These are phyloP conservation scores for Melinaea marsaeus DNA, from an alignment of 2,888 invertebrate species.

Conservation along the genomic window DNA sequence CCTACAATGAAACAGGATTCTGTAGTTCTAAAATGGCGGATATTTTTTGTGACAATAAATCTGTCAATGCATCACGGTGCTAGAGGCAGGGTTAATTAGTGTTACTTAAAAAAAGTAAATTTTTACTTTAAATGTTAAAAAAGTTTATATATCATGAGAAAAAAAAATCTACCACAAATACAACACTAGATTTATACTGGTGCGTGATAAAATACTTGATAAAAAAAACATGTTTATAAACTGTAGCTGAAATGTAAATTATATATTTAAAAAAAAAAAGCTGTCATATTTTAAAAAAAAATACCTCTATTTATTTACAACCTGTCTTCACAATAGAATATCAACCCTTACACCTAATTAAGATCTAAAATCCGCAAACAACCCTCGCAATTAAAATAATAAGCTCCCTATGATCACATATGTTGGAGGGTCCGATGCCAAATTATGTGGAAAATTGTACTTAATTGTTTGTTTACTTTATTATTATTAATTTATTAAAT, in stretches of 20 bases:
- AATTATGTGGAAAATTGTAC: constrained; percentile 44
- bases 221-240: too few species aligned
- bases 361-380: constrained; percentile 22
- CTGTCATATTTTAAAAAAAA: constrained; percentile 5
- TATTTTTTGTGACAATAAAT: constrained; percentile 62
- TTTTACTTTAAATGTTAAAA: not conserved
- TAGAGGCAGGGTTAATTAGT: constrained; percentile 30
- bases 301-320: constrained; percentile 4
- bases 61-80: constrained; percentile 46
- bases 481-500: not conserved
- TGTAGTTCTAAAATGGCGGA: not conserved
- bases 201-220: too few species aligned
- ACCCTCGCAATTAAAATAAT: constrained; percentile 34
- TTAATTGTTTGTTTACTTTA: constrained; percentile 29
- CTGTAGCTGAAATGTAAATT: too few species aligned
- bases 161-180: not conserved
- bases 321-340: constrained; percentile 6
- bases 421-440: constrained; percentile 34
- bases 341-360: constrained; percentile 10
- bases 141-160: not conserved
- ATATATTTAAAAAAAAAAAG: too few species aligned
- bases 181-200: not conserved
- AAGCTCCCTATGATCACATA: constrained; percentile 25
- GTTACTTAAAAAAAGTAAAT: not conserved
- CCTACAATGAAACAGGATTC: too few species aligned